Evolutionary conservation across 2,797 vertebrate genomes (phyloP).

Genomic region (Melanotaenia maccullochi): DNA sequence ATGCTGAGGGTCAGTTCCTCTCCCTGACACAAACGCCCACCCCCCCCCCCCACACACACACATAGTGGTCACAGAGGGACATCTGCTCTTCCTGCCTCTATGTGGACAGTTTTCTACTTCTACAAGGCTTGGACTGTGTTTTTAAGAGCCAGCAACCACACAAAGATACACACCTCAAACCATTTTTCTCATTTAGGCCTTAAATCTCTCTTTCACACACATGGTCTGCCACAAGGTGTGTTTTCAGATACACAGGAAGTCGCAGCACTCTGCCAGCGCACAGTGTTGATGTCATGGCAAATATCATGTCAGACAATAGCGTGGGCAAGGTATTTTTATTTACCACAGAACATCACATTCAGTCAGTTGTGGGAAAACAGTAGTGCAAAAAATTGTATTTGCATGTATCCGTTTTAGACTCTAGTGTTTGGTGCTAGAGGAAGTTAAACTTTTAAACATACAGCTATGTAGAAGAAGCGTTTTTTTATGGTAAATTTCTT

Average conservation of each 20-base stretch:
- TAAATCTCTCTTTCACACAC: conserved; percentile 23
- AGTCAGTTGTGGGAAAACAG: conserved; percentile 44
- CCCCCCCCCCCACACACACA: conserved; percentile 28
- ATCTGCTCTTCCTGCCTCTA: conserved; percentile 80
- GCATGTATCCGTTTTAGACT: conserved; percentile 30
- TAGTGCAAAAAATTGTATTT: conserved; percentile 8
- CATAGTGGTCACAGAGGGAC: conserved; percentile 56
- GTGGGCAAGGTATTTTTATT: conserved; percentile 32
- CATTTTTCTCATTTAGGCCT: conserved; percentile 15
- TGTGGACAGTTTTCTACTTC: conserved; percentile 64
- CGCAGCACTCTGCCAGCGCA: conserved; percentile 50
- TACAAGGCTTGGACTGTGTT: conserved; percentile 43
- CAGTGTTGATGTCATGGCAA: conserved; percentile 62
- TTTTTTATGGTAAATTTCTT: conserved; percentile 58
- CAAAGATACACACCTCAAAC: conserved; percentile 45
- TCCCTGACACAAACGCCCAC: conserved; percentile 38
- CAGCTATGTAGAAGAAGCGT: conserved; percentile 51
- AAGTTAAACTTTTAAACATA: conserved; percentile 67
- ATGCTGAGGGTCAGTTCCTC: conserved; percentile 67
- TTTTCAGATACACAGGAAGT: conserved; percentile 75
- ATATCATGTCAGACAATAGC: conserved; percentile 65
- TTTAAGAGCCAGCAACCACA: conserved; percentile 55
- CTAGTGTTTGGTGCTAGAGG: conserved; percentile 62
- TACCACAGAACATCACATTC: conserved; percentile 3
- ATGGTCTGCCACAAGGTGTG: conserved; percentile 57